Conservation (phyloP, 2,888 invertebrate genomes). For the Macroteleia sp. region DNA sequence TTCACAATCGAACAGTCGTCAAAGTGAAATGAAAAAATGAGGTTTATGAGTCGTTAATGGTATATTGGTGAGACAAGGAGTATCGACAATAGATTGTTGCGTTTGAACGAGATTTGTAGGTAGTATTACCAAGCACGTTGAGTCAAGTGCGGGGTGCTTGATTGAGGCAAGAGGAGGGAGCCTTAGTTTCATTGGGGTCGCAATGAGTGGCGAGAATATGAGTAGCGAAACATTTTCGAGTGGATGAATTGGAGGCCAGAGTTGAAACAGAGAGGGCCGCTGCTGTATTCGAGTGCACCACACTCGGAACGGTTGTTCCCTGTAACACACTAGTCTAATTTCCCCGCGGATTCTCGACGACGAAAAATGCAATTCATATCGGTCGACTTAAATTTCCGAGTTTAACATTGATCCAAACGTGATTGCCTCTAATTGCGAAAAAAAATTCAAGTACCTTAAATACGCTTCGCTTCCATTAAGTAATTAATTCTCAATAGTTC, state of each 20-base stretch:
- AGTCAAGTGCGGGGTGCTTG: conserved; percentile 36
- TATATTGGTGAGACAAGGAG: conserved; percentile 34
- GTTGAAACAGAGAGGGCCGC: conserved; percentile 41
- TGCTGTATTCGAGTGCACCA: conserved; percentile 37
- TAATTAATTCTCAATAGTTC: conserved; percentile 13
- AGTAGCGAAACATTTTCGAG: conserved; percentile 61
- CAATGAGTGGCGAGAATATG: conserved; percentile 66
- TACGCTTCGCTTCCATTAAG: conserved; percentile 12
- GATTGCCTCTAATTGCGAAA: conserved; percentile 39
- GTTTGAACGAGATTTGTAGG: conserved; percentile 43
- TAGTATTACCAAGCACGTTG: conserved; percentile 42
- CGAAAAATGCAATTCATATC: conserved; percentile 47
- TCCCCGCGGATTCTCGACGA: conserved; percentile 22
- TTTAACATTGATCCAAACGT: conserved; percentile 24
- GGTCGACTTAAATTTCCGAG: conserved; percentile 38
- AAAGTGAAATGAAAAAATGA: conserved; percentile 31
- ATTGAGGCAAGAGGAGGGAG: conserved; percentile 32
- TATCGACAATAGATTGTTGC: conserved; percentile 38
- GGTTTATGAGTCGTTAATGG: too few species aligned
- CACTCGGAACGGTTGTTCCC: conserved; percentile 25
- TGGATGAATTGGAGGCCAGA: conserved; percentile 68
- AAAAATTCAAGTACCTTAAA: conserved; percentile 26
- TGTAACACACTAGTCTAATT: conserved; percentile 53
- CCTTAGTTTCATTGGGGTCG: conserved; percentile 72
- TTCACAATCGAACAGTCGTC: conserved; percentile 10